A percentile compares a stretch with the other conserved stretches of the same genome.
phyloP scores from a whole-genome alignment of 2,888 invertebrate genomes.

The Machimus atricapillus region DNA sequence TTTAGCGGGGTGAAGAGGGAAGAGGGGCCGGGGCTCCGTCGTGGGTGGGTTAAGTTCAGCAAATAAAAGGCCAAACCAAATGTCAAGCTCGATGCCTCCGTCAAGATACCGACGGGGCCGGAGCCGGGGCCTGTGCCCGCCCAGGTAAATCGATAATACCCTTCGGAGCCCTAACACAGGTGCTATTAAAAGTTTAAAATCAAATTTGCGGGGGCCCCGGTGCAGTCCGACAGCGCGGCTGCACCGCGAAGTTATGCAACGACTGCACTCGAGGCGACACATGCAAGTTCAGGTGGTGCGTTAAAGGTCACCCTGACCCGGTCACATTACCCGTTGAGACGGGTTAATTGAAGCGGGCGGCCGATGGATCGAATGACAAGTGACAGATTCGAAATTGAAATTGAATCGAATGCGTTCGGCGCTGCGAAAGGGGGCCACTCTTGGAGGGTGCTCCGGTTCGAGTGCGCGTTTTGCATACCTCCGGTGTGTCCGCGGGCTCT shows the following conservation, averaged over 20 bases:
- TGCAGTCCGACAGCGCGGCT: not conserved
- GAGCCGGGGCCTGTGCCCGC: not conserved
- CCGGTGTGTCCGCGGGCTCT: not conserved
- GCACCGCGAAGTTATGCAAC: slow-evolving; percentile 33
- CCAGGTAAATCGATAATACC: slow-evolving; percentile 44
- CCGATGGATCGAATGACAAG: slow-evolving; percentile 23
- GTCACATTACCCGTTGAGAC: slow-evolving; percentile 10
- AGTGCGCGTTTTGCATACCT: not conserved
- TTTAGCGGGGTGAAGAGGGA: not conserved
- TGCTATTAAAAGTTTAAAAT: slow-evolving; percentile 34
- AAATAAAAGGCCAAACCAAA: slow-evolving; percentile 38
- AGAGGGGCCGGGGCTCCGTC: not conserved
- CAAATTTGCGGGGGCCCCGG: not conserved
- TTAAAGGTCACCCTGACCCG: slow-evolving; percentile 43
- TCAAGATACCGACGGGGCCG: not conserved
- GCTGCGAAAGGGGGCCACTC: not conserved
- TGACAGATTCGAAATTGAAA: slow-evolving; percentile 21
- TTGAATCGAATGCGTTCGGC: not conserved
- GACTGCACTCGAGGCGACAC: slow-evolving; percentile 14
- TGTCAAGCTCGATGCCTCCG: slow-evolving; percentile 42
- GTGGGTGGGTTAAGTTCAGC: not conserved
- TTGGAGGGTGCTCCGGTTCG: not conserved
- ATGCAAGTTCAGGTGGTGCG: slow-evolving; percentile 42
- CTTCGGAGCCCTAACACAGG: slow-evolving; percentile 37
- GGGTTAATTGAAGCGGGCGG: slow-evolving; percentile 27